Evolutionary conservation across 2,888 invertebrate species (phyloP), one percentile per base, ranked within the genome.

Genomic region (Ferrisia virgata): DNA sequence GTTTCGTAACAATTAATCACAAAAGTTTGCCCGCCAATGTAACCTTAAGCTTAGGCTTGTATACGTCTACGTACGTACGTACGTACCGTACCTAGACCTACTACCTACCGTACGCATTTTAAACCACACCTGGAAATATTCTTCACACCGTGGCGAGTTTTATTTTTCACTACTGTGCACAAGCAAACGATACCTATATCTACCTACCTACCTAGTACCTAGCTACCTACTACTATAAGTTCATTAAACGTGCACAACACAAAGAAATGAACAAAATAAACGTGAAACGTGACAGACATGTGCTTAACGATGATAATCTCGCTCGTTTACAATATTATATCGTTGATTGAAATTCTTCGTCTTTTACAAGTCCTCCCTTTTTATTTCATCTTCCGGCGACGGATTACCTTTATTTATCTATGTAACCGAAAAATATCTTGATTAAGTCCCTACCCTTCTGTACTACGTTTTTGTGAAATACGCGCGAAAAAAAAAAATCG

Each of bases 341-440:
- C 72, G 72, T 76, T 76, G 33, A 76, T 76, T 76, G 72, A 76
- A 76, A 76, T 76, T 76, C 72, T 76, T 36, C 69, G 69, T 69
- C 72, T 36, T 76, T 33, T 36, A 36, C 72, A 18, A 76, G 33
- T 36, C 22, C 36, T 36, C 36, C 18, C 72, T 36, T 76, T n/a
- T 76, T 36, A 76, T 76, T 36, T 31, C 33, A 36, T 36, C 28
- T 76, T 76, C n/a, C 36, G 36, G 72, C 36, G 72, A 76, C 28
- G 33, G 36, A 76, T 76, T 76, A 76, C 72, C 36, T 69, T 69
- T 69, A 36, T 6, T 4, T 36, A 69, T 69, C 31, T 69, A 69
- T 69, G 69, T 69, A 69, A 69, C 72, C 72, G 36, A 64, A 36
- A 76, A 76, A 33, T 31, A 69, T 28, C 69, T 69, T 69, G 69